Evolutionary conservation across 2,888 invertebrate genomes (phyloP).

Genomic region (Standfussiana lucernea): DNA sequence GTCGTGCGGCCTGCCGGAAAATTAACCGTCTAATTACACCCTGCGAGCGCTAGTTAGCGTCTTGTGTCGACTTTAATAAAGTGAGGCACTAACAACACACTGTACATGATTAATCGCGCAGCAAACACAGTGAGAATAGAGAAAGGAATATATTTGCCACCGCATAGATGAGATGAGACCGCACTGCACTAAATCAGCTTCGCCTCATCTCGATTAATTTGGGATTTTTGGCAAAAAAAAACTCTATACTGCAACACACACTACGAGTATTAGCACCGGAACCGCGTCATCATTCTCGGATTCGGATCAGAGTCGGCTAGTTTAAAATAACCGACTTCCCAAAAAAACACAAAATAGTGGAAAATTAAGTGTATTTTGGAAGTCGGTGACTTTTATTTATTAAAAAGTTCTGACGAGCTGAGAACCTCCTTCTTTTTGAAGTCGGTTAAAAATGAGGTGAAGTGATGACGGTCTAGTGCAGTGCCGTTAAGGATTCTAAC

Average conservation of each 20-base stretch:
- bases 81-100: slow-evolving; percentile 49
- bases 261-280: background rate
- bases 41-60: slow-evolving; percentile 65
- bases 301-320: background rate
- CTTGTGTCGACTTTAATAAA: slow-evolving; percentile 68
- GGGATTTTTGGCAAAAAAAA: background rate
- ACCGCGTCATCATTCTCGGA: background rate
- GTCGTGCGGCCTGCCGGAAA: slow-evolving; percentile 93
- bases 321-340: too few relatives aligned
- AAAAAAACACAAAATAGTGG: too few relatives aligned
- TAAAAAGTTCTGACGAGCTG: too few relatives aligned
- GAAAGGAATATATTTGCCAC: background rate
- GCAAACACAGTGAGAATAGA: background rate
- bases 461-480: background rate
- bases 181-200: background rate
- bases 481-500: background rate
- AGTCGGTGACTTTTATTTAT: too few relatives aligned
- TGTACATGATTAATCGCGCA: slow-evolving; percentile 56
- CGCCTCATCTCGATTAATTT: background rate
- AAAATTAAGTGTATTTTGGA: too few relatives aligned
- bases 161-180: too few relatives aligned
- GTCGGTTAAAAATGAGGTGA: background rate
- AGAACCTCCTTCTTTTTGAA: too few relatives aligned
- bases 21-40: slow-evolving; percentile 76
- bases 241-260: background rate